phyloP scores from a whole-genome alignment of 2,797 vertebrate genomes.

The Staurois parvus region DNA sequence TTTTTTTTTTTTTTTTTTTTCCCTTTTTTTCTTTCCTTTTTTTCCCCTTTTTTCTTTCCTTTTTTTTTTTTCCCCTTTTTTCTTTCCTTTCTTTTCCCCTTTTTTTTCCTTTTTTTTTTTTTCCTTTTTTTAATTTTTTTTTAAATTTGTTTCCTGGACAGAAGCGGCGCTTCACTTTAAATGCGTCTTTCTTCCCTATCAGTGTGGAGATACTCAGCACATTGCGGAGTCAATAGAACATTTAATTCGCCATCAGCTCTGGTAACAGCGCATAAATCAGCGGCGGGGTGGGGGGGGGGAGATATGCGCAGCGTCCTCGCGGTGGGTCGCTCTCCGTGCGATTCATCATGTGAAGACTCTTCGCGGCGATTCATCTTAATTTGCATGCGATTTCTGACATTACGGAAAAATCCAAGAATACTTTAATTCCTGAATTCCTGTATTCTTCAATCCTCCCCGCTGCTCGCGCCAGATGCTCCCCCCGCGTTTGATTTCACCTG shows the following conservation, averaged over 20 bases:
- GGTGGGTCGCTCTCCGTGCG: background rate
- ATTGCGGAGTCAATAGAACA: too few relatives aligned
- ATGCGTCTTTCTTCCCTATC: too few relatives aligned
- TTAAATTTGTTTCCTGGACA: too few relatives aligned
- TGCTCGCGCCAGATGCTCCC: slow-evolving; percentile 47
- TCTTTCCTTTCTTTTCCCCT: too few relatives aligned
- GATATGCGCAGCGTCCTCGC: background rate
- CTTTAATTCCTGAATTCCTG: slow-evolving; percentile 25
- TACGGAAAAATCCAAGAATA: slow-evolving; percentile 40
- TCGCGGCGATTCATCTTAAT: slow-evolving; percentile 47
- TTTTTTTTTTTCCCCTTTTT: too few relatives aligned
- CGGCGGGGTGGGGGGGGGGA: background rate
- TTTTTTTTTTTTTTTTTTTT: too few relatives aligned
- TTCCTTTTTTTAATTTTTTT: too few relatives aligned
- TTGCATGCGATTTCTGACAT: slow-evolving; percentile 53
- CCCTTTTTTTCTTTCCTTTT: too few relatives aligned
- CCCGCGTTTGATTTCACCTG: slow-evolving; percentile 55
- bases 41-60: too few relatives aligned
- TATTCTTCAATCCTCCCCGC: slow-evolving; percentile 46
- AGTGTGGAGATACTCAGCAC: too few relatives aligned
- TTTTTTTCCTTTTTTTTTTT: too few relatives aligned
- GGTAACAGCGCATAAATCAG: slow-evolving; percentile 44
- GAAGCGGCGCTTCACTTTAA: too few relatives aligned
- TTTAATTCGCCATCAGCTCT: slow-evolving; percentile 18
- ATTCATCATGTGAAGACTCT: slow-evolving; percentile 33